These are phyloP conservation scores for Parazoanthus swiftii DNA, from an alignment of 92 coral and sea anemone genomes.

Conservation along the genomic window DNA sequence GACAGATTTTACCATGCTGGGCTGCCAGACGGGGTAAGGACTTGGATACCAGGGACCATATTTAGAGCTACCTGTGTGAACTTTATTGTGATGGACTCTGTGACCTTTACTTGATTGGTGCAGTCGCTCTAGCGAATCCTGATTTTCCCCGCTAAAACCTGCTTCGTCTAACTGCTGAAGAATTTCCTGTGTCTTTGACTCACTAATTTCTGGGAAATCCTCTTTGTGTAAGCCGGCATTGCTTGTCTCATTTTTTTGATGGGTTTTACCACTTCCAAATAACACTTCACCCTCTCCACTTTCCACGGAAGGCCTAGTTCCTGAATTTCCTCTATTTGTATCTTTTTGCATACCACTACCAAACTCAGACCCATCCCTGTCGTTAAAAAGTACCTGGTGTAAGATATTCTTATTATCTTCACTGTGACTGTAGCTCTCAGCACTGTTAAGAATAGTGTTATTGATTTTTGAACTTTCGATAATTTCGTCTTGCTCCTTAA, in stretches of 20 bases:
- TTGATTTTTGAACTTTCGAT: background rate
- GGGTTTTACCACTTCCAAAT: background rate
- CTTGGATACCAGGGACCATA: slow-evolving; percentile 42
- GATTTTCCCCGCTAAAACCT: slow-evolving; percentile 51
- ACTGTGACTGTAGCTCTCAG: background rate
- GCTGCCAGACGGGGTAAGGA: slow-evolving; percentile 29
- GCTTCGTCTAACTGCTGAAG: slow-evolving; percentile 61
- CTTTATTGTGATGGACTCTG: slow-evolving; percentile 16
- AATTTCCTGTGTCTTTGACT: slow-evolving; percentile 52
- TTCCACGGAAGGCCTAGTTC: background rate
- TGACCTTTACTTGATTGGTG: slow-evolving; percentile 18
- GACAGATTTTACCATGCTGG: background rate
- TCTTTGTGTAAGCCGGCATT: background rate
- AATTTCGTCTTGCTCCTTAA: background rate
- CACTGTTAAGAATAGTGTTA: background rate
- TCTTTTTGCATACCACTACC: background rate
- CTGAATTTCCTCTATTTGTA: background rate
- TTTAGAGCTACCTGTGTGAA: slow-evolving; percentile 18
- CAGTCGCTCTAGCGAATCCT: slow-evolving; percentile 19
- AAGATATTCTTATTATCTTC: background rate
- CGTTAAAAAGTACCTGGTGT: background rate
- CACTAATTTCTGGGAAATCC: background rate
- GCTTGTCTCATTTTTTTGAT: background rate
- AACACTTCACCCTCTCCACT: background rate
- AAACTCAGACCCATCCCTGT: background rate